A percentile compares a stretch with the other conserved stretches of the same genome.
These are phyloP conservation scores for Sycophaga agraensis DNA, from an alignment of 1,140 invertebrate species.

Conservation along the genomic window DNA sequence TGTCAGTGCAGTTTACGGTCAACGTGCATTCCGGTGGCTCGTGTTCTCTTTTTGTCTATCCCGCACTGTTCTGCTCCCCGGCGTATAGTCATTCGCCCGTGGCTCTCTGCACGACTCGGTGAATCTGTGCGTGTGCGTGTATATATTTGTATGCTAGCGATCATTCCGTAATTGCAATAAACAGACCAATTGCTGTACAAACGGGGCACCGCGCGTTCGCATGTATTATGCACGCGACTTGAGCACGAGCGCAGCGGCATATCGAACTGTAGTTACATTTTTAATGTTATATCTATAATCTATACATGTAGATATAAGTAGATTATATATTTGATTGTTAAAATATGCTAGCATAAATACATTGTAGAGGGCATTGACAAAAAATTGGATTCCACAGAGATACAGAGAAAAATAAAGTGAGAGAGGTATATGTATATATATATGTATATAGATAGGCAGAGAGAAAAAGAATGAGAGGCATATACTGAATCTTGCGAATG, in stretches of 20 bases:
- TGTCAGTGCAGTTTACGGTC: no score
- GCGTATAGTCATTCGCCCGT: neutral
- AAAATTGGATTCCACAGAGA: neutral
- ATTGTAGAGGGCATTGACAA: neutral
- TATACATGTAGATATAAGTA: neutral
- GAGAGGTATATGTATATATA: no score
- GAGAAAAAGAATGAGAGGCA: no score
- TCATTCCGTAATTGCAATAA: neutral
- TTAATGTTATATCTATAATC: neutral
- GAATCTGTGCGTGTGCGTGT: neutral
- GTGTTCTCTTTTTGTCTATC: no score
- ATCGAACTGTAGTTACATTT: constrained; percentile 2
- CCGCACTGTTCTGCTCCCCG: no score
- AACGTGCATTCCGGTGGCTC: no score
- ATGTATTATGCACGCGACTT: neutral
- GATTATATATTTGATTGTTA: no score
- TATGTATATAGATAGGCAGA: no score
- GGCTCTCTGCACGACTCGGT: no score
- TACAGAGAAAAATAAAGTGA: no score
- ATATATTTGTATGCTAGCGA: neutral
- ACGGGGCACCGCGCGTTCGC: no score
- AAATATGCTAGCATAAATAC: neutral
- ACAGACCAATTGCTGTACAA: neutral
- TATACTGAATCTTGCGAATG: no score
- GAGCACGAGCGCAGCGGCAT: constrained; percentile 26